These are phyloP conservation scores for Muraenolepis orangiensis DNA, from an alignment of 2,797 vertebrate genomes.

Conservation along the genomic window DNA sequence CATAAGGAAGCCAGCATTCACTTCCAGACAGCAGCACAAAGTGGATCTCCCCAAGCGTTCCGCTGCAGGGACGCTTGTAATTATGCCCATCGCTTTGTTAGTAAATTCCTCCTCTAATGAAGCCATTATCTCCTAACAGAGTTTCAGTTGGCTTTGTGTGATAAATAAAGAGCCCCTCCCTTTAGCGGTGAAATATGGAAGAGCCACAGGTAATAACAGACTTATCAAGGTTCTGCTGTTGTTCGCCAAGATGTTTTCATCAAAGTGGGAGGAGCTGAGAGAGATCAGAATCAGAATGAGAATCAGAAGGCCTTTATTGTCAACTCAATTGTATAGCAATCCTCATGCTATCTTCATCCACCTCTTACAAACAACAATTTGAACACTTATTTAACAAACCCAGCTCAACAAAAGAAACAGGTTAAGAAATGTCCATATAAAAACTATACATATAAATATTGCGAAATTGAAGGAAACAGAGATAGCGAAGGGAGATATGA, in stretches of 20 bases:
- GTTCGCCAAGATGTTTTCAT: neutral
- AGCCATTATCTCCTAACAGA: slow-evolving; percentile 1
- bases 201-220: neutral
- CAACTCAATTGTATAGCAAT: too few species aligned
- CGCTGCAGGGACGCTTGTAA: neutral
- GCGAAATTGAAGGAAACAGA: too few species aligned
- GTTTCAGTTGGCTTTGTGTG: neutral
- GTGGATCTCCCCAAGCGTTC: neutral
- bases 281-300: too few species aligned
- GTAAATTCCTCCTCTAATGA: slow-evolving; percentile 1
- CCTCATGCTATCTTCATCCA: too few species aligned
- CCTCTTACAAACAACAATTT: too few species aligned
- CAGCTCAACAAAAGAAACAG: too few species aligned
- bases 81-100: neutral
- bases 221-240: neutral
- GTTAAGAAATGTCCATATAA: too few species aligned
- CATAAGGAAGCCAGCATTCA: neutral
- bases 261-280: neutral
- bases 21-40: neutral
- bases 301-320: too few species aligned
- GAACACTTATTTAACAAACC: too few species aligned
- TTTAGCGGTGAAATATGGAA: neutral
- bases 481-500: neutral
- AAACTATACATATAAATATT: too few species aligned
- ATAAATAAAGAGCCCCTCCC: neutral